A percentile compares a stretch with the other conserved stretches of the same genome.
phyloP scores from a whole-genome alignment of 1,140 invertebrate species.

The Atta cephalotes region DNA sequence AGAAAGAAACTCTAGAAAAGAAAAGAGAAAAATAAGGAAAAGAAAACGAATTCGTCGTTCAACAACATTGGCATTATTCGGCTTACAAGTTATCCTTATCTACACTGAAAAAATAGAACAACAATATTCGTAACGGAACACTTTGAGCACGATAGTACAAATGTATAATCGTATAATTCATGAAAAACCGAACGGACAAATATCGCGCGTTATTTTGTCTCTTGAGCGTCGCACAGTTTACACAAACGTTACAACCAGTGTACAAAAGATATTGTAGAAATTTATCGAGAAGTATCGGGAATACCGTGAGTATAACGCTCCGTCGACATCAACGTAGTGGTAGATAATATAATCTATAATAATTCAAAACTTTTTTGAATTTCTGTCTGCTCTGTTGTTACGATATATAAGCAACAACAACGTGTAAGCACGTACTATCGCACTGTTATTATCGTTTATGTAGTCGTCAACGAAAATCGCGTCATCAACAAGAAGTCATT shows the following conservation, averaged over 20 bases:
- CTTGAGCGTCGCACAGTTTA: constrained; percentile 9
- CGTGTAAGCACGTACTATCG: constrained; percentile 16
- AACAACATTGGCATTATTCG: constrained; percentile 54
- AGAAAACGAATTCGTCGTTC: constrained; percentile 17
- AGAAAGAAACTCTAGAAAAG: not conserved
- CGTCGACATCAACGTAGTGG: not conserved
- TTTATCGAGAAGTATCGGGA: constrained; percentile 32
- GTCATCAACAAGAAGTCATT: constrained; percentile 3
- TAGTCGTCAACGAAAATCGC: not conserved
- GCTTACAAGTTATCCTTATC: constrained; percentile 35
- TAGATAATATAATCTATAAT: constrained; percentile 44
- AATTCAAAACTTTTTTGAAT: constrained; percentile 12
- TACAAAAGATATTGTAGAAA: constrained; percentile 50
- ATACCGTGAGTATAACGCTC: not conserved
- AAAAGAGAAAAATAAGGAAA: not conserved
- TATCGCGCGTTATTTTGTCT: constrained; percentile 22
- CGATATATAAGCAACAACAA: constrained; percentile 41
- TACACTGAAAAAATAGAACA: constrained; percentile 57
- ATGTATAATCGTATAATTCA: constrained; percentile 20
- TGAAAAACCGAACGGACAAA: constrained; percentile 26
- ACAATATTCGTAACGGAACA: constrained; percentile 57
- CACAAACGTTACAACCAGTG: constrained; percentile 39
- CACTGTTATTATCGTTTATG: constrained; percentile 27
- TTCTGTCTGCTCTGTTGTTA: not conserved
- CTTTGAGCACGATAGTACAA: constrained; percentile 37